These are phyloP conservation scores for Acronicta psi DNA, from an alignment of 2,888 invertebrate genomes.

Conservation along the genomic window DNA sequence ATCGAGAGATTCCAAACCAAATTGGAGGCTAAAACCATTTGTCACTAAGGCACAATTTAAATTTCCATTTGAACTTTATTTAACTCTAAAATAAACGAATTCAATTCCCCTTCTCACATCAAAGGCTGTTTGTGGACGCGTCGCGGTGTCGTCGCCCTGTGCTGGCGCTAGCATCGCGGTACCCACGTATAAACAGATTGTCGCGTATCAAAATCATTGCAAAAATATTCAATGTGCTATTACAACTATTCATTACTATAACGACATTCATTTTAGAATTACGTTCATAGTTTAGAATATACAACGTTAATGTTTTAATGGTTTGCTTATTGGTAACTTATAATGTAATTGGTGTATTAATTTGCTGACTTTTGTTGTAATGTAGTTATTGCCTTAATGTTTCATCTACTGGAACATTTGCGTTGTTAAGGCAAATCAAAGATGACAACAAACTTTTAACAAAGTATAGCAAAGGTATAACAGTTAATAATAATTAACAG, in stretches of 20 bases:
- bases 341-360: constrained; percentile 46
- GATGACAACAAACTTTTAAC: constrained; percentile 23
- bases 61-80: constrained; percentile 87
- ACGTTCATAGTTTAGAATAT: constrained; percentile 58
- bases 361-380: constrained; percentile 31
- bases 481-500: constrained; percentile 34
- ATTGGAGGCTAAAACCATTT: constrained; percentile 78
- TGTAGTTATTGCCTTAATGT: constrained; percentile 17
- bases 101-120: constrained; percentile 72
- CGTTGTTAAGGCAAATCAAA: constrained; percentile 24
- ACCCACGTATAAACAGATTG: constrained; percentile 50
- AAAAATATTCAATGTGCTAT: constrained; percentile 64
- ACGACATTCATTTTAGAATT: constrained; percentile 61
- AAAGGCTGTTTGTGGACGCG: constrained; percentile 25
- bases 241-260: constrained; percentile 52
- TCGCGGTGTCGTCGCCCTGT: constrained; percentile 12
- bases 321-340: constrained; percentile 53
- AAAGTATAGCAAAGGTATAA: constrained; percentile 41
- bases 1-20: constrained; percentile 73
- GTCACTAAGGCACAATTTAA: constrained; percentile 88
- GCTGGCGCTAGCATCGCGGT: constrained; percentile 16
- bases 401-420: constrained; percentile 19
- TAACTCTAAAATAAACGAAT: constrained; percentile 81
- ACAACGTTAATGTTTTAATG: constrained; percentile 48
- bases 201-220: constrained; percentile 60